Conservation (phyloP, 2,113 vertebrate species). For the Todiramphus chloris region DNA sequence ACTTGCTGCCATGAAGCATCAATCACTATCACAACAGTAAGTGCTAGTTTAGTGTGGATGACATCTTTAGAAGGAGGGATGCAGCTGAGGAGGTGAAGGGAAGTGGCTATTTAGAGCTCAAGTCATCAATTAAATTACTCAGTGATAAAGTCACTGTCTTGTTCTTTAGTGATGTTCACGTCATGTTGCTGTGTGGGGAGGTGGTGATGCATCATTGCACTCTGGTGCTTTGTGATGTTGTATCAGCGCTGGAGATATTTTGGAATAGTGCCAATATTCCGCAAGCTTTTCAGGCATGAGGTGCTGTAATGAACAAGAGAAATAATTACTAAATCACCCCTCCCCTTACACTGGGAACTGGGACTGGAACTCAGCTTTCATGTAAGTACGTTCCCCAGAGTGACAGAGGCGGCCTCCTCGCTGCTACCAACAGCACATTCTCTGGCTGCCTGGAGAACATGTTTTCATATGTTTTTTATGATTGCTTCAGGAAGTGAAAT, state of each 20-base stretch:
- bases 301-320: slow-evolving; percentile 4
- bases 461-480: background rate
- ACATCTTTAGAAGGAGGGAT: slow-evolving; percentile 15
- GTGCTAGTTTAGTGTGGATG: slow-evolving; percentile 32
- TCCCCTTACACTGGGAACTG: background rate
- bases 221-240: slow-evolving; percentile 5
- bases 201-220: slow-evolving; percentile 19
- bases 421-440: background rate
- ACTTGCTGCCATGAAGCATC: slow-evolving; percentile 24
- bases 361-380: background rate
- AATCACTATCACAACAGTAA: slow-evolving; percentile 42
- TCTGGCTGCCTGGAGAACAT: background rate
- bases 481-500: background rate
- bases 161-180: slow-evolving; percentile 15
- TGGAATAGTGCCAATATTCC: slow-evolving; percentile 27
- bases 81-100: slow-evolving; percentile 43
- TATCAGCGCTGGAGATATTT: background rate
- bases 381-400: background rate
- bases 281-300: background rate
- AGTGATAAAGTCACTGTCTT: slow-evolving; percentile 42
- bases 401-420: background rate
- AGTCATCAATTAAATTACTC: slow-evolving; percentile 45
- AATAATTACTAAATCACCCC: slow-evolving; percentile 22
- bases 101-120: slow-evolving; percentile 47
- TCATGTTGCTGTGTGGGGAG: slow-evolving; percentile 25